Percentiles rank a stretch among this genome's conserved stretches.
phyloP scores from a whole-genome alignment of 2,888 invertebrate species.

The Agriopis leucophaearia region DNA sequence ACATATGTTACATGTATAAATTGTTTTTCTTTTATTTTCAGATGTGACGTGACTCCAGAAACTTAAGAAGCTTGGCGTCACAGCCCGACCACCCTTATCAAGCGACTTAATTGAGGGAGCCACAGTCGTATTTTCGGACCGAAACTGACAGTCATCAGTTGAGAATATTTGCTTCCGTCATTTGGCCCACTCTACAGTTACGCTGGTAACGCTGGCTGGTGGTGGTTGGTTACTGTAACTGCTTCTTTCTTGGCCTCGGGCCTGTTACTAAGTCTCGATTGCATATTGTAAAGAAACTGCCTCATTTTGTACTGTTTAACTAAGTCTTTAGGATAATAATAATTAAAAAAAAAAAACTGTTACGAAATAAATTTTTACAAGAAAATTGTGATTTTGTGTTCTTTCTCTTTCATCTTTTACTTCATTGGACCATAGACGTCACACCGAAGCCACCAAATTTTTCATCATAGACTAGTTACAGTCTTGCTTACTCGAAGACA shows the following conservation, averaged over 20 bases:
- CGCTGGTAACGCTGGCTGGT: no score
- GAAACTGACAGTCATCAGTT: not conserved
- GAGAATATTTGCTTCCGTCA: not conserved
- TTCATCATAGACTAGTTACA: no score
- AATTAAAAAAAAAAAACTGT: constrained; percentile 5
- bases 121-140: not conserved
- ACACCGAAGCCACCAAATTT: no score
- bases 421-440: no score
- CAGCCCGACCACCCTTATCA: not conserved
- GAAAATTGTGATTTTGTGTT: not conserved
- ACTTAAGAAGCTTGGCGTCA: not conserved
- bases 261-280: not conserved
- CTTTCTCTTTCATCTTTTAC: not conserved
- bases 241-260: not conserved
- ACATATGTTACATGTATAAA: not conserved
- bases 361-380: constrained; percentile 24
- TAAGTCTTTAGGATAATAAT: constrained; percentile 12
- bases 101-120: not conserved
- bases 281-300: constrained; percentile 14
- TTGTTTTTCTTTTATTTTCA: constrained; percentile 36
- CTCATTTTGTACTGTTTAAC: constrained; percentile 21
- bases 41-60: constrained; percentile 23
- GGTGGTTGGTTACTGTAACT: not conserved
- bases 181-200: not conserved
- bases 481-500: no score